Evolutionary conservation across 2,113 vertebrate species (phyloP), one percentile per base, ranked within the genome.

Genomic region (Paedocypris sp.): DNA sequence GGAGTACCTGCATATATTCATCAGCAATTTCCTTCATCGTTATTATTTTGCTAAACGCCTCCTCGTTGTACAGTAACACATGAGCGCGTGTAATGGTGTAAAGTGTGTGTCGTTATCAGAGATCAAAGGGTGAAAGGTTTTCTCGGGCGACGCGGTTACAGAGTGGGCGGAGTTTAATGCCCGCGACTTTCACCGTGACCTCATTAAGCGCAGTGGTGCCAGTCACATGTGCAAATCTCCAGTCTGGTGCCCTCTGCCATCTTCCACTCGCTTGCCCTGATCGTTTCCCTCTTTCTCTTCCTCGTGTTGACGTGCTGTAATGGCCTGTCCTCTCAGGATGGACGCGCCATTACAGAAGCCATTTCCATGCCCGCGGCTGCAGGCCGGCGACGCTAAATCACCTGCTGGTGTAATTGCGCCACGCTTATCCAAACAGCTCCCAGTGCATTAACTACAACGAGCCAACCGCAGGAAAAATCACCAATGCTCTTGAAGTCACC

Each of bases 391-490:
- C 65, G 74, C 68, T 86, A 84, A 84, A 84, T 85, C 83, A 84
- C 73, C 72, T 71, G 70, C 70, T 71, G 71, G 61, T 80, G 77
- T 81, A 79, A 82, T 80, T 80, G 78, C 75, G 77, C 73, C 72
- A 75, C 81, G 78, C 80, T 83, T 83, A 80, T 73, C 75, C 79
- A 81, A 82, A 85, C 80, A 80, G 78, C 72, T 71, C 46, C 82
- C 79, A 82, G 81, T 85, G 83, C 84, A 78, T 86, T 83, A 80
- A 79, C 71, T 79, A 32, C 45, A 51, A 66, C 60, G 18, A 48
- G 8, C 29, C 20, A 1, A 5, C 16, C 32, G 47, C 9, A 19
- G 2, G 42, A 45, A 46, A 46, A 46, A 46, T 46, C 25, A 16
- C 46, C 26, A 11, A 31, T 9, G 13, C 4, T 22, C 41, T 45